These are phyloP conservation scores for Ernsta delagoae DNA, from an alignment of 2,888 invertebrate species.

Conservation along the genomic window DNA sequence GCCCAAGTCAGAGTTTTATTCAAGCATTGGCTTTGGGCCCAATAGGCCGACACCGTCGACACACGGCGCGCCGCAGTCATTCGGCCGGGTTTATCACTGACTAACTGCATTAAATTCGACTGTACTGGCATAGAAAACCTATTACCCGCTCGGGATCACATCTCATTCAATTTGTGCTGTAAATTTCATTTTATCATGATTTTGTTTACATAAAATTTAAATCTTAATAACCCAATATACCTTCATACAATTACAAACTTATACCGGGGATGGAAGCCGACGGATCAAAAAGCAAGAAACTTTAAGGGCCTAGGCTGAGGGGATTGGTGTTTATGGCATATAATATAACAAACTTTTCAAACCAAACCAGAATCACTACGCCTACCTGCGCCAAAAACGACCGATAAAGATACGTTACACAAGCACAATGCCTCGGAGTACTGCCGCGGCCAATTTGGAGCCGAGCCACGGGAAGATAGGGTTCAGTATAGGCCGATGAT, in stretches of 20 bases:
- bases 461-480: neutral
- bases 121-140: slow-evolving; percentile 60
- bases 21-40: slow-evolving; percentile 59
- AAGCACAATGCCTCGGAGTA: neutral
- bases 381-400: slow-evolving; percentile 6
- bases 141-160: slow-evolving; percentile 48
- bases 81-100: slow-evolving; percentile 52
- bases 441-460: neutral
- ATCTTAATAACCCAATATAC: too few species aligned
- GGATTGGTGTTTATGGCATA: too few species aligned
- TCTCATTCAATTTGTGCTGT: slow-evolving; percentile 5
- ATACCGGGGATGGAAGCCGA: neutral
- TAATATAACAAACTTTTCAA: neutral
- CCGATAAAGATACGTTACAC: slow-evolving; percentile 2
- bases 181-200: neutral
- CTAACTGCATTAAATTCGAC: slow-evolving; percentile 53
- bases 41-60: slow-evolving; percentile 53
- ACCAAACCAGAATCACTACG: neutral
- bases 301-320: too few species aligned
- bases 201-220: too few species aligned
- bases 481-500: slow-evolving; percentile 8
- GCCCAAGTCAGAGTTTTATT: too few species aligned
- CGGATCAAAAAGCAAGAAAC: too few species aligned
- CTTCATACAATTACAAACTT: neutral
- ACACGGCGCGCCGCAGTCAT: slow-evolving; percentile 55